Evolutionary conservation across 2,888 invertebrate species (phyloP).

Genomic region (Erebia aethiops): DNA sequence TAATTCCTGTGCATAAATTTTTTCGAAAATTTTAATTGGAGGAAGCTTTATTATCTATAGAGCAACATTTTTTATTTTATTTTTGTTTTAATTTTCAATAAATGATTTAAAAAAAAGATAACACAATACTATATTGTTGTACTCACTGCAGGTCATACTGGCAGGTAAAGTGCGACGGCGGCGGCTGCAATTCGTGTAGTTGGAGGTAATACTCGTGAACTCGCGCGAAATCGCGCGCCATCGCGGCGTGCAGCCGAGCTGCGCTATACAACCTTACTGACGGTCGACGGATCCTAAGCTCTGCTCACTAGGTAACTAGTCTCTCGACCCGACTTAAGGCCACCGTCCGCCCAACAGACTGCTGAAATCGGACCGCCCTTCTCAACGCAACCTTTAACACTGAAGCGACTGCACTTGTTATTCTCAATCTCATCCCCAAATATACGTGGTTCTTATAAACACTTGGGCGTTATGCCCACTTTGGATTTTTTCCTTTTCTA

Average conservation of each 20-base stretch:
- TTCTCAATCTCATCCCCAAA: not conserved
- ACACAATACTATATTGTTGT: not conserved
- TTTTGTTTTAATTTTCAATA: no score
- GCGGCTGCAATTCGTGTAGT: conserved; percentile 57
- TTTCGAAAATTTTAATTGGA: no score
- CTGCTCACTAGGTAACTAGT: no score
- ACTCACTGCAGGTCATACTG: conserved; percentile 60
- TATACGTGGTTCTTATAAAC: no score
- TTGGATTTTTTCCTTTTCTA: no score
- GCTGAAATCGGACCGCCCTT: not conserved
- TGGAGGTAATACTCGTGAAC: conserved; percentile 59
- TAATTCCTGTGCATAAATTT: no score
- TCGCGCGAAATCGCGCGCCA: conserved; percentile 59
- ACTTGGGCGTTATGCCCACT: no score
- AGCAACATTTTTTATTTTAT: no score
- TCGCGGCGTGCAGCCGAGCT: conserved; percentile 41
- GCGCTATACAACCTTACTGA: conserved; percentile 42
- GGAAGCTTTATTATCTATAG: no score
- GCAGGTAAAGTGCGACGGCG: conserved; percentile 48
- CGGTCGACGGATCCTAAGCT: conserved; percentile 43
- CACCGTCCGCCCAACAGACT: no score
- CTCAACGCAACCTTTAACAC: not conserved
- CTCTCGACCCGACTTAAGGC: no score
- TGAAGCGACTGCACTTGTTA: not conserved
- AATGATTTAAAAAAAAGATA: no score